These are phyloP conservation scores for Myotis vivesi DNA, from an alignment of 2,797 vertebrate genomes.

Conservation along the genomic window DNA sequence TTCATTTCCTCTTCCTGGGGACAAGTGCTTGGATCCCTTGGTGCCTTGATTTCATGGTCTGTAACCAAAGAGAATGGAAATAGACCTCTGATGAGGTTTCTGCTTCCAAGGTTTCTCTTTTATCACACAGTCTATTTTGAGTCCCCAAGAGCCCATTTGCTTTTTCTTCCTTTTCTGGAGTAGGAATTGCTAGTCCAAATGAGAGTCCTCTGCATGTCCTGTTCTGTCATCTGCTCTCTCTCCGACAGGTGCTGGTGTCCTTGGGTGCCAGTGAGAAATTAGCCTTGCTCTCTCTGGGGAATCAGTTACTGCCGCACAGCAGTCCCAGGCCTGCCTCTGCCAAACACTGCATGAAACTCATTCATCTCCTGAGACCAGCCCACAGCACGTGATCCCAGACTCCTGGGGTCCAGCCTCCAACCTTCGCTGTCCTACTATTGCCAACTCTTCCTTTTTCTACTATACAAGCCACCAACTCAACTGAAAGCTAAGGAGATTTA, in stretches of 20 bases:
- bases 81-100: not conserved
- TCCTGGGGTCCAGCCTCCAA: not conserved
- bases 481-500: not conserved
- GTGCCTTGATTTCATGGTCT: not conserved
- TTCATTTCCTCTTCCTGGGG: not conserved
- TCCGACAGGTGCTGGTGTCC: constrained; percentile 81
- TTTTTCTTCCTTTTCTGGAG: not conserved
- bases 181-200: not conserved
- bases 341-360: constrained; percentile 79
- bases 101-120: not conserved
- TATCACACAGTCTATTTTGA: not conserved
- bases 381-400: not conserved
- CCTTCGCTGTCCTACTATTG: not conserved
- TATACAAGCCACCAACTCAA: not conserved
- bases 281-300: constrained; percentile 54
- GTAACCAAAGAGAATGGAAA: not conserved
- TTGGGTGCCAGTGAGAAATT: constrained; percentile 82
- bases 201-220: not conserved
- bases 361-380: constrained; percentile 74
- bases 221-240: constrained; percentile 42
- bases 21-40: not conserved
- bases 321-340: constrained; percentile 54
- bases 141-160: not conserved
- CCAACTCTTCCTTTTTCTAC: not conserved
- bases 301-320: not conserved